Conservation (phyloP, 2,113 vertebrate genomes). For the Callorhinus ursinus region DNA sequence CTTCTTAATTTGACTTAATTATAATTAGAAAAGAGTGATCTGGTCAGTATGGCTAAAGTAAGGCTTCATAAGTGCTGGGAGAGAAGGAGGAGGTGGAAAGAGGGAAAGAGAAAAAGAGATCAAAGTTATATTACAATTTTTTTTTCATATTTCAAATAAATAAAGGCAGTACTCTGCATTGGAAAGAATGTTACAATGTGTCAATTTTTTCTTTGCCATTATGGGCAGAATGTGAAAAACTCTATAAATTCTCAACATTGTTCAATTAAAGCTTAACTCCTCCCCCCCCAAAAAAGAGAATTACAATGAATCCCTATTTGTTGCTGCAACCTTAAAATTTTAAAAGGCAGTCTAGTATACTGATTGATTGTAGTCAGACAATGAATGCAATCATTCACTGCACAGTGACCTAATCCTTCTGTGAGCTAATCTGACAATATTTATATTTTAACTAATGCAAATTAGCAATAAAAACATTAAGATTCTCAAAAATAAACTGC, state of each 20-base stretch:
- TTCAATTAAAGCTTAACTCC: neutral
- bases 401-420: neutral
- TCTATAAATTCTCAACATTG: neutral
- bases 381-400: neutral
- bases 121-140: neutral
- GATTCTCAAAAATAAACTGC: slow-evolving; percentile 22
- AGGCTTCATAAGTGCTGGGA: neutral
- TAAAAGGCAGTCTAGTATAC: neutral
- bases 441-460: slow-evolving; percentile 49
- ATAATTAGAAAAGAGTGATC: slow-evolving; percentile 51
- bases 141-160: neutral
- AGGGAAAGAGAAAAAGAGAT: neutral
- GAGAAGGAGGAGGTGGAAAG: neutral
- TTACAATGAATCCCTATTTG: neutral
- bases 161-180: neutral
- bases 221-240: neutral
- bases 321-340: neutral
- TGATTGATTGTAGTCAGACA: neutral
- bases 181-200: neutral
- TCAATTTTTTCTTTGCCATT: neutral
- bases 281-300: neutral
- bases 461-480: slow-evolving; percentile 43
- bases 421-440: slow-evolving; percentile 33
- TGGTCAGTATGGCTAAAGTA: neutral
- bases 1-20: slow-evolving; percentile 55